Base-by-base conservation (phyloP, 2,888 invertebrate genomes). In the Agriopis leucophaearia region DNA sequence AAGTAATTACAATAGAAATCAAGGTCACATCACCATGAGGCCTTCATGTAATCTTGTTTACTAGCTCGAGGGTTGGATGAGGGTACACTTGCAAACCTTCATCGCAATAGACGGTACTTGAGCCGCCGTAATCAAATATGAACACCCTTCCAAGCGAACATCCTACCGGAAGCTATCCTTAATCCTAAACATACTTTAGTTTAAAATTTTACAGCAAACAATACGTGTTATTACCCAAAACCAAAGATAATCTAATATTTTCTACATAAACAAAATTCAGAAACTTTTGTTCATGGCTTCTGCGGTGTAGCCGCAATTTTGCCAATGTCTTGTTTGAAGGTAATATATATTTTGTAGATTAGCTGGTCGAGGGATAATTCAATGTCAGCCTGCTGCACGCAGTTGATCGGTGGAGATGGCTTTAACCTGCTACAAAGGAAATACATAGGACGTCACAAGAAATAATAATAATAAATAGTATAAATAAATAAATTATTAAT, bases 11-110 rank as follows among this genome's bases (percentile, higher is more conserved):
- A 47, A 45, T 45, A 47, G 10, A 10, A 45, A 45, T 18, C 15
- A 57, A 57, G 57, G 57, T 57, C 57, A 8, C 45, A 15, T 45
- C 45, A 18, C 13, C 27, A 15, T 15, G 57, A 27, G 27, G 15
- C 57, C 57, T 57, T 36, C n/a, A 45, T 13, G 57, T 57, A 57
- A 57, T 57, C 57, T 36, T 57, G 57, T 57, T 47, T 47, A 57
- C 57, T 36, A 12, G 36, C 44, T 45, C 45, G n/a, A 36, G 57
- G 57, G 57, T 13, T 2, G 40, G 40, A 42, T 8, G 38, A 38
- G 54, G 40, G 15, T 51, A 40, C 35, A 36, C 36, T n/a, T 57
- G 57, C 57, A 57, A n/a, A 45, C 57, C 57, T 57, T 57, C 55
- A 27, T 16, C 52, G 38, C 55, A 38, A 55, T 42, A 42, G 55